Conservation (phyloP, 1,140 invertebrate genomes). For the Mesaphorura yosii region DNA sequence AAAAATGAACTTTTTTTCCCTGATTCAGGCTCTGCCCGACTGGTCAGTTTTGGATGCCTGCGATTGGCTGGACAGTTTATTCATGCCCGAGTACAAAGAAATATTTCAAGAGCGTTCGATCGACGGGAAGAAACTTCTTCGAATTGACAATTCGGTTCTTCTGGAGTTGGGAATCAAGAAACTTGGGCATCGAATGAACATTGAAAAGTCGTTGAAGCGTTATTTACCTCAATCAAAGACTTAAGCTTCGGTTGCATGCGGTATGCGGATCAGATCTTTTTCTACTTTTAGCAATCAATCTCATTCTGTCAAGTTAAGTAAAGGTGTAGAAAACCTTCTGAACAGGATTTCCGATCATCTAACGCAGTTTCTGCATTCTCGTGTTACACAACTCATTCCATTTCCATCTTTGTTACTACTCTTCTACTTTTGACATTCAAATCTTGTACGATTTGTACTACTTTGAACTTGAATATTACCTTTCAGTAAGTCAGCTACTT, state of each 20-base stretch:
- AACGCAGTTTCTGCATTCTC: not conserved
- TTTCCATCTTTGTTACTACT: no score
- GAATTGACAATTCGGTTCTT: slow-evolving; percentile 42
- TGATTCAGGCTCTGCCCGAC: slow-evolving; percentile 36
- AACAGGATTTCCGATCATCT: not conserved
- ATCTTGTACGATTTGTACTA: no score
- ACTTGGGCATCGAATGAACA: slow-evolving; percentile 44
- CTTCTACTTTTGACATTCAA: no score
- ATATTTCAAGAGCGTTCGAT: slow-evolving; percentile 40
- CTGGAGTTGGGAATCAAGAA: slow-evolving; percentile 44
- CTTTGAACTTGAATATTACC: no score
- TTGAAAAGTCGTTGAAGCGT: slow-evolving; percentile 40
- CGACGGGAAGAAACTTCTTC: slow-evolving; percentile 39
- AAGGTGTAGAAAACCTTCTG: not conserved
- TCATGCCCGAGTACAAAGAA: slow-evolving; percentile 42
- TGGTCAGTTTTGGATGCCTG: slow-evolving; percentile 42
- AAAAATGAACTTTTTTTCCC: no score
- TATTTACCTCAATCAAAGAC: slow-evolving; percentile 29
- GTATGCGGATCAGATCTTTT: not conserved
- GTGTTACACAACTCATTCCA: no score
- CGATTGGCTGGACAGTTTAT: slow-evolving; percentile 43
- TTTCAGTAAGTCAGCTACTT: no score
- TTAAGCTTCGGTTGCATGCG: slow-evolving; percentile 12
- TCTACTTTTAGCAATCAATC: slow-evolving; percentile 4
- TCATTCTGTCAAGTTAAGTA: not conserved